phyloP scores from a whole-genome alignment of 2,888 invertebrate genomes.

The Andrena marginata region DNA sequence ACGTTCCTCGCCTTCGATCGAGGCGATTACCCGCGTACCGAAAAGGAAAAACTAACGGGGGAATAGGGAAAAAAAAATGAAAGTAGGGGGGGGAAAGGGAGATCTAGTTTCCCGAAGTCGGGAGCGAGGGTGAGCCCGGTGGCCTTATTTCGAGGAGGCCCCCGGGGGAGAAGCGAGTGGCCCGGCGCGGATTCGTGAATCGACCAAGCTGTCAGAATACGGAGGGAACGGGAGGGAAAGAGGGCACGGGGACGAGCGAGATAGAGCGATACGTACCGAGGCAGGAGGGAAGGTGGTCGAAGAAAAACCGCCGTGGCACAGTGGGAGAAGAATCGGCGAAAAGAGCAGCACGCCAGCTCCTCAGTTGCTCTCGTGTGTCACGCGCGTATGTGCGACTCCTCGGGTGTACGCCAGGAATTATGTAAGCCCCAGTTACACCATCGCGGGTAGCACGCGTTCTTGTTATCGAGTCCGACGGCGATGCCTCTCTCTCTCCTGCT shows the following conservation, averaged over 20 bases:
- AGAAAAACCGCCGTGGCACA: conserved; percentile 25
- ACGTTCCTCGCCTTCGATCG: not conserved
- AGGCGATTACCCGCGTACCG: not conserved
- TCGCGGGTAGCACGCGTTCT: conserved; percentile 35
- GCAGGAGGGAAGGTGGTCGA: conserved; percentile 27
- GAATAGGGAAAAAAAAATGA: too few species aligned
- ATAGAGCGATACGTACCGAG: conserved; percentile 47
- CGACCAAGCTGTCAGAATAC: conserved; percentile 79
- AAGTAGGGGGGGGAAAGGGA: not conserved
- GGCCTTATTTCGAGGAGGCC: conserved; percentile 72
- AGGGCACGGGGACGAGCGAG: conserved; percentile 32
- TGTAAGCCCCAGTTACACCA: conserved; percentile 74
- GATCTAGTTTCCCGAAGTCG: not conserved
- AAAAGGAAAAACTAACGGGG: not conserved
- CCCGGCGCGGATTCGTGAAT: conserved; percentile 77
- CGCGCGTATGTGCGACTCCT: conserved; percentile 64
- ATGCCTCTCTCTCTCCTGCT: not conserved
- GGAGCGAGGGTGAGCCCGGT: conserved; percentile 45
- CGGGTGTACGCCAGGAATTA: conserved; percentile 71
- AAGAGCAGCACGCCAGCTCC: conserved; percentile 44
- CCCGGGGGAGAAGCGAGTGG: conserved; percentile 75
- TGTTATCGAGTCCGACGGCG: conserved; percentile 23
- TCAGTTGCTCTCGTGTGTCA: conserved; percentile 43
- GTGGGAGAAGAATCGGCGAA: conserved; percentile 33
- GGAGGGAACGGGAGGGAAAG: conserved; percentile 50